These are phyloP conservation scores for Callaeas wilsoni DNA, from an alignment of 2,113 vertebrate species.

Conservation along the genomic window DNA sequence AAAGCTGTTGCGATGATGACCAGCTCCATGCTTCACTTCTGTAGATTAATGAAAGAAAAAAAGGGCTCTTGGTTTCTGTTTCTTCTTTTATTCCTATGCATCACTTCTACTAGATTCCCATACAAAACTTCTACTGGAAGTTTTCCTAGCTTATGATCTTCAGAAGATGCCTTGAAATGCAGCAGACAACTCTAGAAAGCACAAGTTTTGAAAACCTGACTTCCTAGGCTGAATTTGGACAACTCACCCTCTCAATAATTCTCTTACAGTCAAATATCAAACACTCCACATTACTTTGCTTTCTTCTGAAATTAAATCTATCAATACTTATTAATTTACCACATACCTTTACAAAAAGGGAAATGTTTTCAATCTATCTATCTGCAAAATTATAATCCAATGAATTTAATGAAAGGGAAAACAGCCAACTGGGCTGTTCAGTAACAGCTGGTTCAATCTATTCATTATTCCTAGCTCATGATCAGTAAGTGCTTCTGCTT, in stretches of 20 bases:
- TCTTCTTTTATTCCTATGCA: background rate
- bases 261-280: background rate
- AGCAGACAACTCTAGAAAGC: background rate
- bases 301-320: background rate
- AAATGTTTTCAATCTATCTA: background rate
- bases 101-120: background rate
- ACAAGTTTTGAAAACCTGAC: background rate
- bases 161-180: background rate
- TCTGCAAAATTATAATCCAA: background rate
- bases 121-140: too few species aligned
- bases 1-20: background rate
- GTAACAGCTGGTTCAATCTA: slow-evolving; percentile 15
- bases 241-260: background rate
- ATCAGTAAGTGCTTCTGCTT: background rate
- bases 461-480: slow-evolving; percentile 15
- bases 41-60: background rate
- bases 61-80: background rate
- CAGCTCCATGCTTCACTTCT: background rate
- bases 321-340: background rate
- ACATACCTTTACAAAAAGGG: background rate
- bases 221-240: background rate
- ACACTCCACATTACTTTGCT: background rate
- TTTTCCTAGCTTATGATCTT: background rate
- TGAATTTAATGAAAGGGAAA: background rate
- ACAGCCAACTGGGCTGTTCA: background rate